These are phyloP conservation scores for Mormyrus proboscirostris DNA, from an alignment of 2,797 vertebrate species.

Conservation along the genomic window DNA sequence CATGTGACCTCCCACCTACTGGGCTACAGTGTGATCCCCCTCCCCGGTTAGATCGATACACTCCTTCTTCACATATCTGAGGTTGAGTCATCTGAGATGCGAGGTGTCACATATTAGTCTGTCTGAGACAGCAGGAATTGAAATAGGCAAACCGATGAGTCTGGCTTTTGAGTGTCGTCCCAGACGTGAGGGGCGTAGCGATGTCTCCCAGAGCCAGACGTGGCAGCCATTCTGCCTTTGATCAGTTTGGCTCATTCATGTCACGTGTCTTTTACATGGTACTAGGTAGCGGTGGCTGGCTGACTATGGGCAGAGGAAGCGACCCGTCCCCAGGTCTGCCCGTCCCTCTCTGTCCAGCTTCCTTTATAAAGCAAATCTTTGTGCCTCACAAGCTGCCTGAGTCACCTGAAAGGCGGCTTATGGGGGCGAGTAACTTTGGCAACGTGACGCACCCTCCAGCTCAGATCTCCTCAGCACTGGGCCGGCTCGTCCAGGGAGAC, in stretches of 20 bases:
- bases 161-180: not conserved
- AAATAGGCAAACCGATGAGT: not conserved
- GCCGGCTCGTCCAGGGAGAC: not conserved
- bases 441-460: constrained; percentile 42
- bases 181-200: not conserved
- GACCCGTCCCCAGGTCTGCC: not conserved
- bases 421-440: constrained; percentile 62
- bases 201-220: not conserved
- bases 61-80: not conserved
- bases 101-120: not conserved
- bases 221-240: not conserved
- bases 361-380: not conserved
- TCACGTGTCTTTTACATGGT: not conserved
- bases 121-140: not conserved
- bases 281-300: not conserved
- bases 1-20: not conserved
- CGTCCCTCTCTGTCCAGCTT: constrained; percentile 22
- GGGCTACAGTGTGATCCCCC: not conserved
- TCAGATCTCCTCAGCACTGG: constrained; percentile 29
- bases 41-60: not conserved
- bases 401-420: constrained; percentile 26
- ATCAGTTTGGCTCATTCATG: not conserved
- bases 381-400: not conserved
- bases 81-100: not conserved
- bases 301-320: not conserved